Conservation (phyloP, 2,888 invertebrate genomes). For the Incurvaria masculella region DNA sequence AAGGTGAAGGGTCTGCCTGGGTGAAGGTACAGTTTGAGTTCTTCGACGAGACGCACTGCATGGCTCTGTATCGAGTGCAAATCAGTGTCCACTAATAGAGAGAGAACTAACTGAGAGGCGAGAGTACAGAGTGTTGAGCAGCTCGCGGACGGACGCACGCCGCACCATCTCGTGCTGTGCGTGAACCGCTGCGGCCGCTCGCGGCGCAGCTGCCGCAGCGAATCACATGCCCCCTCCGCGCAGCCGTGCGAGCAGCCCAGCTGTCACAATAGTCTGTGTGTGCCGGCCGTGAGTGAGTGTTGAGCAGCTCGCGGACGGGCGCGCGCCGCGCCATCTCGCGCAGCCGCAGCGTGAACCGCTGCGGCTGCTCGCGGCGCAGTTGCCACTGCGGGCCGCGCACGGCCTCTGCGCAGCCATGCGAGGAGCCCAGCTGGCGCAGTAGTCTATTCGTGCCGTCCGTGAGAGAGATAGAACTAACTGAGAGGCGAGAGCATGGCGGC, state of each 20-base stretch:
- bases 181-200: constrained; percentile 52
- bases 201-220: constrained; percentile 70
- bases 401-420: constrained; percentile 85
- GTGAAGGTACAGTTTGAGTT: too few species aligned
- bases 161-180: constrained; percentile 69
- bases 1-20: too few species aligned
- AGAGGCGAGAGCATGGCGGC: constrained; percentile 79
- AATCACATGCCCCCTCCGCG: constrained; percentile 67
- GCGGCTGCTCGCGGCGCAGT: constrained; percentile 59
- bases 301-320: constrained; percentile 79
- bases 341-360: constrained; percentile 51
- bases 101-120: constrained; percentile 88
- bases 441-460: too few species aligned
- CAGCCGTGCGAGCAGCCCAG: constrained; percentile 94
- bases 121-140: constrained; percentile 93
- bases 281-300: too few species aligned
- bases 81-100: too few species aligned
- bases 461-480: too few species aligned
- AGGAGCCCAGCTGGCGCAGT: constrained; percentile 86
- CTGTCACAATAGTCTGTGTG: constrained; percentile 72
- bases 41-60: too few species aligned
- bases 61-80: too few species aligned
- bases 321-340: constrained; percentile 74
- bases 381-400: constrained; percentile 84
- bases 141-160: constrained; percentile 72